A percentile compares a stretch with the other conserved stretches of the same genome.
Evolutionary conservation across 2,113 vertebrate species (phyloP).

Genomic region (Onychostruthus taczanowskii): DNA sequence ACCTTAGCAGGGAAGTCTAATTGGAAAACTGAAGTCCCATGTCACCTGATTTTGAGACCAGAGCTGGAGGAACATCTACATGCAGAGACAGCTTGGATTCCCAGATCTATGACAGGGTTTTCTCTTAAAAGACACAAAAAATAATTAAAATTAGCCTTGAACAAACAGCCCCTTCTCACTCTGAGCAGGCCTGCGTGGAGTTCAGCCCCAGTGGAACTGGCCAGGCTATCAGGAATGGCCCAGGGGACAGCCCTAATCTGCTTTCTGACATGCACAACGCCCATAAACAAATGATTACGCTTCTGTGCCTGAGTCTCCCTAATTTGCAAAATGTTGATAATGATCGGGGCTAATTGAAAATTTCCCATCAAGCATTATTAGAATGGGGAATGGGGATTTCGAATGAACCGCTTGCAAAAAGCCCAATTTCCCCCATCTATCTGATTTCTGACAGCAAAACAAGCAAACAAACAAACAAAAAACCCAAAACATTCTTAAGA

Average conservation of each 20-base stretch:
- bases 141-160: not conserved
- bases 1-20: not conserved
- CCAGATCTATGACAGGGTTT: not conserved
- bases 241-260: conserved; percentile 32
- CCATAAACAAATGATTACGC: conserved; percentile 47
- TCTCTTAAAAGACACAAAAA: not conserved
- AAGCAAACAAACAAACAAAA: not conserved
- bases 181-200: not conserved
- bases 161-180: not conserved
- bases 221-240: not conserved
- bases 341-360: conserved; percentile 48
- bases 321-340: conserved; percentile 50
- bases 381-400: conserved; percentile 30
- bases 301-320: conserved; percentile 7
- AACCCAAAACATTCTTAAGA: not conserved
- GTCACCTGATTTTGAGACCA: not conserved
- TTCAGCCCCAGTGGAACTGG: not conserved
- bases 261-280: conserved; percentile 27
- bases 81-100: not conserved
- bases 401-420: not conserved
- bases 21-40: not conserved
- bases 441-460: not conserved
- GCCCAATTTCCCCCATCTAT: not conserved
- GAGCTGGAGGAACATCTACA: not conserved
- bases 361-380: conserved; percentile 54